phyloP scores from a whole-genome alignment of 1,140 invertebrate genomes.

The Lordiphosa stackelbergi region DNA sequence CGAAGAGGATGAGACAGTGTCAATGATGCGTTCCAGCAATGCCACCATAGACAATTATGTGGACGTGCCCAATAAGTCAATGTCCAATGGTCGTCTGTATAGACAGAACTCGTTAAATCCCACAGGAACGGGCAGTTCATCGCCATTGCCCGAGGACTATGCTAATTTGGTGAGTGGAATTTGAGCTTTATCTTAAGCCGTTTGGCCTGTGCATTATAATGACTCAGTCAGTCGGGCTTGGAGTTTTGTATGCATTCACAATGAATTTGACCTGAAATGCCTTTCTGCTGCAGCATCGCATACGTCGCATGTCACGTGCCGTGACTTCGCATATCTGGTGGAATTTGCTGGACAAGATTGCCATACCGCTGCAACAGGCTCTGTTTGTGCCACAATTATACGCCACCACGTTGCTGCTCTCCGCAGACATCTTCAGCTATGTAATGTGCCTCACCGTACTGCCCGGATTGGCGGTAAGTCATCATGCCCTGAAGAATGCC shows the following conservation, averaged over 20 bases:
- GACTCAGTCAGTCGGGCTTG: too few relatives aligned
- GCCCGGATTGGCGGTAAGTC: conserved; percentile 63
- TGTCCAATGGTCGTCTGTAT: conserved; percentile 55
- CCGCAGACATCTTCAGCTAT: conserved; percentile 72
- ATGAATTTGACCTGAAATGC: too few relatives aligned
- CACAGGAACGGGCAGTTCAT: conserved; percentile 44
- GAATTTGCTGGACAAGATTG: conserved; percentile 68
- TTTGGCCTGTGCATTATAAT: too few relatives aligned
- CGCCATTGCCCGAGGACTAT: conserved; percentile 40
- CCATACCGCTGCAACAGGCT: conserved; percentile 65
- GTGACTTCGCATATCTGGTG: conserved; percentile 64
- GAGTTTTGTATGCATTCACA: too few relatives aligned
- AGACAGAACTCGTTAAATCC: conserved; percentile 22
- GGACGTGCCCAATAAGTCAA: conserved; percentile 50
- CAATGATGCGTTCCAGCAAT: conserved; percentile 68
- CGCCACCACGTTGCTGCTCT: conserved; percentile 67
- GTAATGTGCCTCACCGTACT: conserved; percentile 75
- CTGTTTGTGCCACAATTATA: conserved; percentile 67
- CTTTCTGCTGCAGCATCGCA: conserved; percentile 39
- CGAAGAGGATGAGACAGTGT: conserved; percentile 72
- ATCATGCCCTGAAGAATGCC: conserved; percentile 70
- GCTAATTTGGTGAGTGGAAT: conserved; percentile 55
- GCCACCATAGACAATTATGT: conserved; percentile 72
- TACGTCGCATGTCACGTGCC: conserved; percentile 62
- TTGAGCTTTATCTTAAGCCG: too few relatives aligned